Evolutionary conservation across 2,797 vertebrate genomes (phyloP).

Genomic region (Neoniphon sammara): DNA sequence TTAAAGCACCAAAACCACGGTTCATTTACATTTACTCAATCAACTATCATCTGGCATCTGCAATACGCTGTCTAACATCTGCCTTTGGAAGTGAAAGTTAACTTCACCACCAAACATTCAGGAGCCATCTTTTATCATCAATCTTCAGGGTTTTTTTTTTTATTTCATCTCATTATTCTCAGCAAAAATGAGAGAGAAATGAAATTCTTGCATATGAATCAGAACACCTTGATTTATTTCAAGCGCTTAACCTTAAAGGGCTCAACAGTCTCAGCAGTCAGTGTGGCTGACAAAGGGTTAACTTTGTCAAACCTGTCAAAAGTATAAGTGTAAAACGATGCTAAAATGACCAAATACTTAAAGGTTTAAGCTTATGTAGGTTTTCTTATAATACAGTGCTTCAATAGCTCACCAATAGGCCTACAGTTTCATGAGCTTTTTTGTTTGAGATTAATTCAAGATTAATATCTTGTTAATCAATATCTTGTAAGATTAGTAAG

Average conservation of each 20-base stretch:
- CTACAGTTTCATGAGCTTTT: background rate
- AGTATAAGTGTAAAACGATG: background rate
- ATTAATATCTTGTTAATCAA: too few relatives aligned
- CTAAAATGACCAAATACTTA: background rate
- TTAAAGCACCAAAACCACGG: too few relatives aligned
- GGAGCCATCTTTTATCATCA: background rate
- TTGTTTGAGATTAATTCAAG: too few relatives aligned
- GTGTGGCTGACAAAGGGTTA: background rate
- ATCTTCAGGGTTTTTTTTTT: background rate
- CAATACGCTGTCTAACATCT: background rate
- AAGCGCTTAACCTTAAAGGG: background rate
- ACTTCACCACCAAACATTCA: background rate
- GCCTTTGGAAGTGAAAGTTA: background rate
- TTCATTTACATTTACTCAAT: too few relatives aligned
- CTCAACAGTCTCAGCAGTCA: background rate
- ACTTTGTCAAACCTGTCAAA: background rate
- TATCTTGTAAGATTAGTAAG: too few relatives aligned
- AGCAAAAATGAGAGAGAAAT: conserved; percentile 22
- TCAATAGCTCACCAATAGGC: background rate
- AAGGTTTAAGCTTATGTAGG: background rate
- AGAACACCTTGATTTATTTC: conserved; percentile 17
- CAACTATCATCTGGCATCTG: background rate
- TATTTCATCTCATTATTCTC: conserved; percentile 45
- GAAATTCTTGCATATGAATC: conserved; percentile 21
- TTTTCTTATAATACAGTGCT: background rate